Evolutionary conservation across 2,113 vertebrate genomes (phyloP).

Genomic region (Ia io): DNA sequence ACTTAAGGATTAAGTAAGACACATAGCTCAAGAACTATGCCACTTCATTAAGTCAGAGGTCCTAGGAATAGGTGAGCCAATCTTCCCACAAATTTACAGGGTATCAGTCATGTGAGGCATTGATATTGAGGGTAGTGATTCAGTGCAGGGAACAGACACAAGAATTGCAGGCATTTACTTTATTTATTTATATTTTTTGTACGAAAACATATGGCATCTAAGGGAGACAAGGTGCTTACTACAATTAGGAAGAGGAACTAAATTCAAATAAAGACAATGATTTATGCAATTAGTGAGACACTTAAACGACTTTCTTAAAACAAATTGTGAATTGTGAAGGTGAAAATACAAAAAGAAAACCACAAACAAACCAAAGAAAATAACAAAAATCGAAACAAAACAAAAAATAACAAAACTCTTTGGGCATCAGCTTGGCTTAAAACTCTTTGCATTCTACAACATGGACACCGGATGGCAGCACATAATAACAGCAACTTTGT

Average conservation of each 20-base stretch:
- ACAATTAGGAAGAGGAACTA: background rate
- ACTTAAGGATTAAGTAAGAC: background rate
- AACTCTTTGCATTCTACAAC: slow-evolving; percentile 78
- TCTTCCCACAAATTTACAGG: background rate
- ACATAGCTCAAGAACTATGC: background rate
- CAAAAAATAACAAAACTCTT: background rate
- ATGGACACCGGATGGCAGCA: slow-evolving; percentile 85
- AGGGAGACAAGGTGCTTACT: background rate
- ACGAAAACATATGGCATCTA: background rate
- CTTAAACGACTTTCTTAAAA: slow-evolving; percentile 22
- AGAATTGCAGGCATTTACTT: background rate
- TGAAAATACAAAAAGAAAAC: background rate
- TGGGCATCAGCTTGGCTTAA: background rate
- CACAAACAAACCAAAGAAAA: background rate
- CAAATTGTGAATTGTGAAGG: background rate
- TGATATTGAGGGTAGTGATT: background rate
- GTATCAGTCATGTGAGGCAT: background rate
- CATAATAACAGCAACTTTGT: slow-evolving; percentile 73
- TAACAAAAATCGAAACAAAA: background rate
- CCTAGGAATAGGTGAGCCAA: background rate
- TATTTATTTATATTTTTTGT: background rate
- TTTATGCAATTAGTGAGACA: background rate
- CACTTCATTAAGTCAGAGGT: background rate
- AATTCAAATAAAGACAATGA: background rate
- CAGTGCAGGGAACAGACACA: background rate